Evolutionary conservation across 1,140 invertebrate genomes (phyloP).

Genomic region (Goniozus legneri): DNA sequence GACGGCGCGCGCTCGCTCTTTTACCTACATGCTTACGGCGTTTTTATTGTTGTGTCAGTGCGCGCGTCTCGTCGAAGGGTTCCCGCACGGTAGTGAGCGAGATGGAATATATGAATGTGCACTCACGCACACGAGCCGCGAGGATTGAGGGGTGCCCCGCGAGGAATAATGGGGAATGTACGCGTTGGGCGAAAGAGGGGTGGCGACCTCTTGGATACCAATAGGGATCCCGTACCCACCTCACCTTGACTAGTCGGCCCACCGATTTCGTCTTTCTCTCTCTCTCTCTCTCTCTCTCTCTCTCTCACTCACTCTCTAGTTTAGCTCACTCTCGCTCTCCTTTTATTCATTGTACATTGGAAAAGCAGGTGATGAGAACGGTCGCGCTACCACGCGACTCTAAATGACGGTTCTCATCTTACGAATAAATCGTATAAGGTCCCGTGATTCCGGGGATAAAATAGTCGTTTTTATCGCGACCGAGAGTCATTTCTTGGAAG

Average conservation of each 20-base stretch:
- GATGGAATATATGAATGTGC: slow-evolving; percentile 1
- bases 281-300: slow-evolving; percentile 4
- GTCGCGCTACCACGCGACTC: slow-evolving; percentile 52
- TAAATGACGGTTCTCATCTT: slow-evolving; percentile 41
- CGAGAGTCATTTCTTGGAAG: too few relatives aligned
- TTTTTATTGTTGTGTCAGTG: neutral
- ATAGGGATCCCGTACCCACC: slow-evolving; percentile 25
- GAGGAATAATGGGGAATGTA: slow-evolving; percentile 39
- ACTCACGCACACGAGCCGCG: neutral
- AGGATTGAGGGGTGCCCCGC: slow-evolving; percentile 4
- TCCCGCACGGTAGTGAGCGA: slow-evolving; percentile 10
- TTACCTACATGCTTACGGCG: slow-evolving; percentile 8
- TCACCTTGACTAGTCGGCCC: slow-evolving; percentile 27
- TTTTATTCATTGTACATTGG: slow-evolving; percentile 37
- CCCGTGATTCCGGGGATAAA: too few relatives aligned
- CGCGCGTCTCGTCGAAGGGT: slow-evolving; percentile 22
- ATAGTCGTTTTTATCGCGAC: slow-evolving; percentile 9
- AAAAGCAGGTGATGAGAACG: slow-evolving; percentile 54
- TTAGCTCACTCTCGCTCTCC: slow-evolving; percentile 28
- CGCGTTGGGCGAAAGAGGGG: slow-evolving; percentile 36
- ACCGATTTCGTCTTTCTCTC: slow-evolving; percentile 3
- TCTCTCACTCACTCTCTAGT: slow-evolving; percentile 8
- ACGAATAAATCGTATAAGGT: too few relatives aligned
- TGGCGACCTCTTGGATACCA: slow-evolving; percentile 23
- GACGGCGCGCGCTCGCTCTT: neutral